A percentile compares a stretch with the other conserved stretches of the same genome.
These are phyloP conservation scores for Nymphalis polychloros DNA, from an alignment of 2,888 invertebrate species.

Conservation along the genomic window DNA sequence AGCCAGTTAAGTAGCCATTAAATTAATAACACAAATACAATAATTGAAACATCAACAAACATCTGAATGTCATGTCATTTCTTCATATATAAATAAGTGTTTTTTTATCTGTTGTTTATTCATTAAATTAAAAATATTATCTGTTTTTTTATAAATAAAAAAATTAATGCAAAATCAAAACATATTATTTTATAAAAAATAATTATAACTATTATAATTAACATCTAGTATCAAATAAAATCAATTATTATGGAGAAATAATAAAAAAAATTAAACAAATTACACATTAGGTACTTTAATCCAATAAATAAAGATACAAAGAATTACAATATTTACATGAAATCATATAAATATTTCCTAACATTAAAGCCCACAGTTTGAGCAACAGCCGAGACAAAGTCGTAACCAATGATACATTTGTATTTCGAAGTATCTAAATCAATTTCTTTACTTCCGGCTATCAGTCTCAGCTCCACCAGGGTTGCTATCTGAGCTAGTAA, in stretches of 20 bases:
- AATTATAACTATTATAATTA: too few relatives aligned
- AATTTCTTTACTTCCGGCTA: conserved; percentile 87
- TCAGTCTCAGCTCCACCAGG: conserved; percentile 90
- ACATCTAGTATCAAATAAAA: too few relatives aligned
- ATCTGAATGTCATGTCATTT: too few relatives aligned
- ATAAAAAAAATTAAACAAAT: background rate
- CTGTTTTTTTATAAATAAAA: too few relatives aligned
- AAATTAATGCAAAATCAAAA: too few relatives aligned
- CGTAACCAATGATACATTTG: conserved; percentile 91
- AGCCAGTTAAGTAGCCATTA: too few relatives aligned
- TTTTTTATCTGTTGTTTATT: too few relatives aligned
- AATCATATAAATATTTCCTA: conserved; percentile 88
- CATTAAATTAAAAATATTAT: too few relatives aligned
- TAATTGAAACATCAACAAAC: too few relatives aligned
- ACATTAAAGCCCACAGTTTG: conserved; percentile 89
- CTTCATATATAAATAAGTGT: too few relatives aligned
- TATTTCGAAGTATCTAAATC: conserved; percentile 91
- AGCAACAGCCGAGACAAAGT: conserved; percentile 89
- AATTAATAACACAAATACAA: too few relatives aligned
- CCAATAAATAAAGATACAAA: conserved; percentile 20
- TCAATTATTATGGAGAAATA: background rate
- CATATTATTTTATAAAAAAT: too few relatives aligned
- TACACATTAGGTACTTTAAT: background rate
- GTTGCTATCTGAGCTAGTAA: conserved; percentile 93
- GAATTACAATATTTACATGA: conserved; percentile 58